phyloP scores from a whole-genome alignment of 2,113 vertebrate genomes.

The Pontoporia blainvillei region DNA sequence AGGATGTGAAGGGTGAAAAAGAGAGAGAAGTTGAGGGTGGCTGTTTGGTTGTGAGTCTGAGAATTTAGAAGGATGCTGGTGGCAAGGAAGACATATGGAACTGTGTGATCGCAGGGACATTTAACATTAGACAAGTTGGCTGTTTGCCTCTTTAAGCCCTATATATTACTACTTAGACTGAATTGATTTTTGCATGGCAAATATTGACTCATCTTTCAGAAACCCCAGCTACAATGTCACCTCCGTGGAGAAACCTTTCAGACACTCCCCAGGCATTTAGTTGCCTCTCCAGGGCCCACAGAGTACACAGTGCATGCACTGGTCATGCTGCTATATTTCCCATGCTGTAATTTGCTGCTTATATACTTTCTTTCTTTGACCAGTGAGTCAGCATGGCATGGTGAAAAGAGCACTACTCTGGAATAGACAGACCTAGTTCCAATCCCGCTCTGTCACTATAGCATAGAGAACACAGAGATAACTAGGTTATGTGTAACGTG shows the following conservation, averaged over 20 bases:
- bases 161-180: slow-evolving; percentile 63
- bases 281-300: neutral
- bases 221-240: slow-evolving; percentile 60
- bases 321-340: slow-evolving; percentile 10
- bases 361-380: neutral
- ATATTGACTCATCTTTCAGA: slow-evolving; percentile 69
- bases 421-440: neutral
- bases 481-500: neutral
- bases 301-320: neutral
- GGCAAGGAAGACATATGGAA: slow-evolving; percentile 37
- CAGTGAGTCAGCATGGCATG: neutral
- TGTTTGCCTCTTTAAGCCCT: slow-evolving; percentile 59
- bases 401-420: neutral
- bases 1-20: neutral
- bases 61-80: neutral
- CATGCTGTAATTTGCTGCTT: neutral
- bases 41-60: neutral
- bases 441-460: neutral
- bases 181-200: slow-evolving; percentile 71
- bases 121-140: slow-evolving; percentile 54
- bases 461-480: neutral
- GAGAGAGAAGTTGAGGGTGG: neutral
- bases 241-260: slow-evolving; percentile 50
- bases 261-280: slow-evolving; percentile 43
- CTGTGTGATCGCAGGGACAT: slow-evolving; percentile 14